Evolutionary conservation across 2,797 vertebrate genomes (phyloP), one percentile per base, ranked within the genome.

Genomic region (Danio tinwini): DNA sequence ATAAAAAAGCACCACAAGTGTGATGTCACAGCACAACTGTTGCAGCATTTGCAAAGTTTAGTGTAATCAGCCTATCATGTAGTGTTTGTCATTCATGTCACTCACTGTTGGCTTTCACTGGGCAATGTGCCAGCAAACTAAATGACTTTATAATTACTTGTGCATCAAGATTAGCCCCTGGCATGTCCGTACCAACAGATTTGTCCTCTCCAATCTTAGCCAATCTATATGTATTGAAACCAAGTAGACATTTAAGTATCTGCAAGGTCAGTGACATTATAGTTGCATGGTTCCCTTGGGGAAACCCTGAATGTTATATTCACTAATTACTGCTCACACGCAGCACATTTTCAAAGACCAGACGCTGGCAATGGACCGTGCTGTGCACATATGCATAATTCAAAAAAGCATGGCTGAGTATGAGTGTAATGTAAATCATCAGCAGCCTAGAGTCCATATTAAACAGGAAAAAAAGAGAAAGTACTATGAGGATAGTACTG

Each of bases 191-290:
- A 73, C 17, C 61, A 72, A 76, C 67, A 73, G 58, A 72, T 83
- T 81, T 53, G 21, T 70, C 47, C 56, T 61, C 59, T 75, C 50
- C 74, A 70, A 76, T 76, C 76, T 68, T 39, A 63, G 70, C 73
- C 21, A n/a, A 85, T 83, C 80, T 73, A 76, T 70, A 55, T 78
- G 65, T 80, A 74, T 82, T 78, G 74, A 63, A 65, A 70, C 64
- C 63, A 53, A 72, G 74, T 63, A 82, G 81, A 78, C 80, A 67
- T 76, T 84, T 84, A 82, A 84, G 77, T 76, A 77, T 74, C 64
- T 80, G 59, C 78, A 78, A 86, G 85, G 82, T 84, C 82, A 72
- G 70, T 81, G 80, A 81, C 82, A 82, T 82, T 72, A 61, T 59
- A 84, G 80, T 85, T 77, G 65, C 17, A n/a, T 14, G 47, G 68